Evolutionary conservation across 1,140 invertebrate species (phyloP), one percentile per base, ranked within the genome.

Genomic region (Calliopsis andreniformis): DNA sequence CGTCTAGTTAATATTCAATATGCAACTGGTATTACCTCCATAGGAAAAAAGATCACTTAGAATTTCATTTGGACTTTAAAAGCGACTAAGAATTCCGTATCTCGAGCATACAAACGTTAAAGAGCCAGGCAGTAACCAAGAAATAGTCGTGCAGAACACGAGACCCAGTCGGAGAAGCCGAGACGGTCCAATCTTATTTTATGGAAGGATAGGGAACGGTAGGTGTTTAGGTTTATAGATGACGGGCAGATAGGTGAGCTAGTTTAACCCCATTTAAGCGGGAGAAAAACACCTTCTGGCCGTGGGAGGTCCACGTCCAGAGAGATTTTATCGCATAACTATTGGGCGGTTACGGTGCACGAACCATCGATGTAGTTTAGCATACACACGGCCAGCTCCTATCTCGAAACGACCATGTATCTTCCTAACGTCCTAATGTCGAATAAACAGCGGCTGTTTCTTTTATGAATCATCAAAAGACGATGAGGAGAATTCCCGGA

Each of bases 291-390:
- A 79, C 66, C 49, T 67, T 49, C 35, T 66, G 16, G 42, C 64
- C 51, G 43, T 66, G 80, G 71, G 67, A 83, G 70, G 82, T 83
- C 76, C 70, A 67, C 68, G 49, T 18, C 23, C 39, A 10, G 20
- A 14, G 20, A 79, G 80, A 79, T 83, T 83, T 83, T 79, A 83
- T 83, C 82, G 62, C 35, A 10, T 68, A 79, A 68, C 80, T 79
- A 67, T 83, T 76, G 80, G 76, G 45, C 71, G 77, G 80, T 83
- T 83, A 76, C 47, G 79, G 47, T 25, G 39, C 66, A 66, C 79
- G 49, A 72, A 69, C n/a, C 59, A 53, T 70, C 64, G 55, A 71
- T 30, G 3, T 51, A 42, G 67, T 83, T 79, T 56, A 70, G 58
- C 66, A 53, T 73, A 82, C 58, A 49, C 25, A 7, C 28, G 20